Evolutionary conservation across 2,888 invertebrate species (phyloP).

Genomic region (Cryptosula pallasiana): DNA sequence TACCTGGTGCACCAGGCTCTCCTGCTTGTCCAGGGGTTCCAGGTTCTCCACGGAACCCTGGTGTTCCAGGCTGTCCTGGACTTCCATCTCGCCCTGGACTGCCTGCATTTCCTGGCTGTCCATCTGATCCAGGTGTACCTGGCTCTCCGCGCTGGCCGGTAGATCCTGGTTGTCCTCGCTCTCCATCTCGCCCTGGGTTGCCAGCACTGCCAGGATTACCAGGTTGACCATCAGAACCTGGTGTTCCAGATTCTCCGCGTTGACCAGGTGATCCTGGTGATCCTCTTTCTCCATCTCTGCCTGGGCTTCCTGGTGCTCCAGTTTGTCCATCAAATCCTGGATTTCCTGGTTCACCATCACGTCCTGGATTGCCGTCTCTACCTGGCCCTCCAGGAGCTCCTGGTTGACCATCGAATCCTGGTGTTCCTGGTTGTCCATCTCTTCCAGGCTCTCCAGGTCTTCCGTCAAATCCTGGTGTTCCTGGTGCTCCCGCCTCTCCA

Average conservation of each 20-base stretch:
- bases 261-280: neutral
- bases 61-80: slow-evolving; percentile 2
- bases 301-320: slow-evolving; percentile 23
- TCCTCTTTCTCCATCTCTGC: slow-evolving; percentile 7
- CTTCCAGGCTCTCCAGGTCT: neutral
- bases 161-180: slow-evolving; percentile 26
- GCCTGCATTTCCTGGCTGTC: slow-evolving; percentile 16
- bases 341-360: slow-evolving; percentile 23
- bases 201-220: neutral
- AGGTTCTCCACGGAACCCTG: neutral
- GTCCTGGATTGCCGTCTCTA: slow-evolving; percentile 14
- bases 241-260: slow-evolving; percentile 7
- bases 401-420: slow-evolving; percentile 16
- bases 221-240: slow-evolving; percentile 15
- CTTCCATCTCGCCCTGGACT: slow-evolving; percentile 8
- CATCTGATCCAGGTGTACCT: slow-evolving; percentile 28
- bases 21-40: slow-evolving; percentile 16
- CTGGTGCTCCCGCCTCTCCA: slow-evolving; percentile 16
- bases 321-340: slow-evolving; percentile 18
- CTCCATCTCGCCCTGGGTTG: slow-evolving; percentile 25
- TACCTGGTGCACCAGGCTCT: neutral
- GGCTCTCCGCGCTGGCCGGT: neutral
- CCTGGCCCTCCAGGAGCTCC: slow-evolving; percentile 20
- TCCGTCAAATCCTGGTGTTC: slow-evolving; percentile 23
- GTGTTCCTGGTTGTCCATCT: slow-evolving; percentile 19